Evolutionary conservation across 1,140 invertebrate species (phyloP).

Genomic region (Cherax quadricarinatus): DNA sequence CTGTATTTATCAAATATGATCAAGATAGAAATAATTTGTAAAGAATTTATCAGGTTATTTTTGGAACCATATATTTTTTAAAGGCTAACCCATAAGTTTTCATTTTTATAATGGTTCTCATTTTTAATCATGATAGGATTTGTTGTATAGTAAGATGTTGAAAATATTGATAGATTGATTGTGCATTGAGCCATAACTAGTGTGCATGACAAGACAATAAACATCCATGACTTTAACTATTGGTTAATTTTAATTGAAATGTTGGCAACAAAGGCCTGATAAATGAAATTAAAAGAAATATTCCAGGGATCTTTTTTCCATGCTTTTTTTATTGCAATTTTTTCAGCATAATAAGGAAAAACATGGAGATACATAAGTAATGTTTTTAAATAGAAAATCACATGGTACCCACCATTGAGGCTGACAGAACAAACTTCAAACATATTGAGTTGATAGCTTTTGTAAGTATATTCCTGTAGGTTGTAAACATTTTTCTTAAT

Average conservation of each 20-base stretch:
- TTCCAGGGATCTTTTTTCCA: too few relatives aligned
- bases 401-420: not conserved
- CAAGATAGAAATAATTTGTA: not conserved
- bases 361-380: too few relatives aligned
- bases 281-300: too few relatives aligned
- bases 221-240: too few relatives aligned
- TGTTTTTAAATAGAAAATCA: not conserved
- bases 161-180: not conserved
- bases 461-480: not conserved
- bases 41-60: not conserved
- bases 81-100: not conserved
- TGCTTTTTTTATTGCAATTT: too few relatives aligned
- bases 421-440: not conserved
- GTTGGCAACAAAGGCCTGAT: too few relatives aligned
- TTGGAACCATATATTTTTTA: not conserved
- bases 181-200: too few relatives aligned
- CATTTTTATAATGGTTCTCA: not conserved
- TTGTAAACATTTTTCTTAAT: slow-evolving; percentile 25
- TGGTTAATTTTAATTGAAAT: too few relatives aligned
- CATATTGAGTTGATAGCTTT: not conserved
- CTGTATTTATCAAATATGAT: not conserved
- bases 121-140: not conserved
- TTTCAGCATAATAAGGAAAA: too few relatives aligned
- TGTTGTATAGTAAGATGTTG: not conserved
- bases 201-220: too few relatives aligned